Evolutionary conservation across 2,888 invertebrate species (phyloP).

Genomic region (Mesorhabditis belari): DNA sequence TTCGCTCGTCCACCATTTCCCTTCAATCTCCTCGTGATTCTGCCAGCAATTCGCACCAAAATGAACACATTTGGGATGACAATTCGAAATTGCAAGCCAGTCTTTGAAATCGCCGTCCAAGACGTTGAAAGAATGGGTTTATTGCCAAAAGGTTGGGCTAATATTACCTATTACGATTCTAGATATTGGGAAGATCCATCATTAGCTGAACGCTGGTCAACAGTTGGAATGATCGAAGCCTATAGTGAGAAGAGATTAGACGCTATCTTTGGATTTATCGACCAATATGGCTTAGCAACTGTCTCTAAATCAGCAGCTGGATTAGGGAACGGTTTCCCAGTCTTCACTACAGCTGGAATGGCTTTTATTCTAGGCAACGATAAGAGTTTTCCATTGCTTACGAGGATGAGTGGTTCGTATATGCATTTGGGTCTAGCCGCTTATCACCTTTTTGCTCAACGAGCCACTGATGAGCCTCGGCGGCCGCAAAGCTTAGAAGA

Average conservation of each 20-base stretch:
- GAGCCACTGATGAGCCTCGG: conserved; percentile 18
- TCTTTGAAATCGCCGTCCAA: conserved; percentile 49
- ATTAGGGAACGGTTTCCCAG: conserved; percentile 61
- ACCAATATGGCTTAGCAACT: conserved; percentile 78
- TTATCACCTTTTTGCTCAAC: conserved; percentile 44
- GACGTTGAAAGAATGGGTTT: conserved; percentile 25
- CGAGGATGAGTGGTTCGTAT: conserved; percentile 76
- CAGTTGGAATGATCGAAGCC: conserved; percentile 62
- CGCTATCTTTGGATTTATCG: conserved; percentile 77
- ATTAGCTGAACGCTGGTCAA: conserved; percentile 63
- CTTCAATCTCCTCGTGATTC: conserved; percentile 45
- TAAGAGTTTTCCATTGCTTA: conserved; percentile 69
- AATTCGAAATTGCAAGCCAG: conserved; percentile 42
- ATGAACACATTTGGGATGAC: conserved; percentile 51
- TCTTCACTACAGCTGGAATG: conserved; percentile 74
- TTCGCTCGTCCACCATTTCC: conserved; percentile 18
- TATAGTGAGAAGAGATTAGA: conserved; percentile 68
- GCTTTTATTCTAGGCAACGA: conserved; percentile 71
- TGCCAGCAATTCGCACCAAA: conserved; percentile 41
- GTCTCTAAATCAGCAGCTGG: conserved; percentile 65
- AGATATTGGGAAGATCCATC: conserved; percentile 58
- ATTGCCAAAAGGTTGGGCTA: conserved; percentile 44
- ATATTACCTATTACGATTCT: conserved; percentile 45
- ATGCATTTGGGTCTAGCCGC: conserved; percentile 43
- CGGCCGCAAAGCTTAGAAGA: conserved; percentile 10